A percentile compares a stretch with the other conserved stretches of the same genome.
These are phyloP conservation scores for Drosophila lowei DNA, from an alignment of 1,140 invertebrate genomes.

Conservation along the genomic window DNA sequence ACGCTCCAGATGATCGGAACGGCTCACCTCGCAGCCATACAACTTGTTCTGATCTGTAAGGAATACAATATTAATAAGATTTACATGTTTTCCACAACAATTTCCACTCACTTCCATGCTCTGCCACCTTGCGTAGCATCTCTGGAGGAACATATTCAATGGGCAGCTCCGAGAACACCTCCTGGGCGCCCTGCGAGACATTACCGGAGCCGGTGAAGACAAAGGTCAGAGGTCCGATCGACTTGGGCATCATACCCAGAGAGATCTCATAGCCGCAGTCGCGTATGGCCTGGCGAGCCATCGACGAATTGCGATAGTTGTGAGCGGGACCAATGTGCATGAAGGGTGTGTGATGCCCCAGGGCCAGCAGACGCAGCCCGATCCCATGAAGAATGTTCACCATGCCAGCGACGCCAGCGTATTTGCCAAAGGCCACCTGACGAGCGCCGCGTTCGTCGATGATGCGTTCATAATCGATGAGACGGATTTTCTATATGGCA, in stretches of 20 bases:
- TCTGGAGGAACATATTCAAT: constrained; percentile 98
- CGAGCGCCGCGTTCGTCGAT: constrained; percentile 94
- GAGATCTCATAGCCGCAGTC: constrained; percentile 99
- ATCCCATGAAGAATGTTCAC: constrained; percentile 99
- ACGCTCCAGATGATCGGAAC: constrained; percentile 95
- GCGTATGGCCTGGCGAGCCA: constrained; percentile 97
- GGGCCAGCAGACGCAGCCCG: constrained; percentile 94
- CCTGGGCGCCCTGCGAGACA: constrained; percentile 95
- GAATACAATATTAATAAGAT: not conserved
- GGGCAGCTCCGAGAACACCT: constrained; percentile 98
- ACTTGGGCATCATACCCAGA: constrained; percentile 98
- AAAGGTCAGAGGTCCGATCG: constrained; percentile 98
- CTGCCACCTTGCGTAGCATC: constrained; percentile 96
- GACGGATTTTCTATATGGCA: constrained; percentile 91
- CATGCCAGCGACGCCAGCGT: constrained; percentile 98
- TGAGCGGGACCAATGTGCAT: constrained; percentile 99
- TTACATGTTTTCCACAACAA: not conserved
- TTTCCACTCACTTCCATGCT: constrained; percentile 93
- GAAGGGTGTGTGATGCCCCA: constrained; percentile 99
- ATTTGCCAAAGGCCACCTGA: constrained; percentile 99
- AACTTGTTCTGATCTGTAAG: constrained; percentile 93
- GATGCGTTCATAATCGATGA: constrained; percentile 99
- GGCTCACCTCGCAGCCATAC: constrained; percentile 96
- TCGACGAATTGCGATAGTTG: constrained; percentile 98
- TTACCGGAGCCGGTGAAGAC: constrained; percentile 98